These are phyloP conservation scores for Crotophaga sulcirostris DNA, from an alignment of 2,113 vertebrate genomes.

Conservation along the genomic window DNA sequence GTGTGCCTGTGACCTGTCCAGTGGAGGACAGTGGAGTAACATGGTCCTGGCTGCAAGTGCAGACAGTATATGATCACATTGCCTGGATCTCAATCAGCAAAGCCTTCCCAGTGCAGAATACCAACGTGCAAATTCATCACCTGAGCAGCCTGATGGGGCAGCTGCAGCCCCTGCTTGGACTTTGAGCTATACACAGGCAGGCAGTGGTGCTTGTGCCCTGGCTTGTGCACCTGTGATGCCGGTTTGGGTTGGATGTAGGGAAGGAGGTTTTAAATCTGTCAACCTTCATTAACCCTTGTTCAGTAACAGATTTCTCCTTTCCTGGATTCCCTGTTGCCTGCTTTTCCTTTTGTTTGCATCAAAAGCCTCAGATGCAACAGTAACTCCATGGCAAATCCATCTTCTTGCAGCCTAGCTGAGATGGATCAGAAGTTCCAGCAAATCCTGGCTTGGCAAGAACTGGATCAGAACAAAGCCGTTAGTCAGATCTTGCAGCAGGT, in stretches of 20 bases:
- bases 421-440: slow-evolving; percentile 90
- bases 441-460: slow-evolving; percentile 88
- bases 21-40: not conserved
- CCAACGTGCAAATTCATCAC: not conserved
- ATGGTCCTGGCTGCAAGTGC: not conserved
- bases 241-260: not conserved
- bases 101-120: not conserved
- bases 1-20: not conserved
- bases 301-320: not conserved
- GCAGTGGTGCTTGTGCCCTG: not conserved
- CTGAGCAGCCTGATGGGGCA: not conserved
- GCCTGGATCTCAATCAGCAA: not conserved
- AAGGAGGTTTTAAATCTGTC: not conserved
- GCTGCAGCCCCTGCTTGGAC: not conserved
- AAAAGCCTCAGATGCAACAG: not conserved
- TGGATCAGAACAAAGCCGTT: slow-evolving; percentile 93
- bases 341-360: not conserved
- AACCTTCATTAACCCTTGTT: not conserved
- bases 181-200: not conserved
- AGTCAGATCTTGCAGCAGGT: slow-evolving; percentile 93
- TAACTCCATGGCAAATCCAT: not conserved
- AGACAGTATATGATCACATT: accelerated
- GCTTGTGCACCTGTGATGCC: not conserved
- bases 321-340: not conserved
- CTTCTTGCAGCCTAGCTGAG: slow-evolving; percentile 81